These are phyloP conservation scores for Cyphomyrmex costatus DNA, from an alignment of 1,140 invertebrate genomes.

Conservation along the genomic window DNA sequence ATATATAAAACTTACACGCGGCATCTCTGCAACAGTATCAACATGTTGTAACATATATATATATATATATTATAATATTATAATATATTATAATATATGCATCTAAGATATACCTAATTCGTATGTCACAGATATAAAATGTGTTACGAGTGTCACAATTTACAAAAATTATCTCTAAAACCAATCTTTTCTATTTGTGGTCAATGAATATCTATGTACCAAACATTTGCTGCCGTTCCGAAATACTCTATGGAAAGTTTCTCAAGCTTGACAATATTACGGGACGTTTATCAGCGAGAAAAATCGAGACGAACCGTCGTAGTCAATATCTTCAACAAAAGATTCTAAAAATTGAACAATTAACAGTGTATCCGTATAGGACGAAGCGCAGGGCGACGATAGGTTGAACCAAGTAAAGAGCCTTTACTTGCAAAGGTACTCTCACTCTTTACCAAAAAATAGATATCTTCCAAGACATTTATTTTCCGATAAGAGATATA, in stretches of 20 bases:
- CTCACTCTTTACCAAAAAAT: background rate
- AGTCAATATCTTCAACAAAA: constrained; percentile 16
- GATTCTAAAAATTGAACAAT: constrained; percentile 3
- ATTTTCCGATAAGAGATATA: constrained; percentile 11
- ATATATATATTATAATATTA: constrained; percentile 34
- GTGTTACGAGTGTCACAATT: constrained; percentile 57
- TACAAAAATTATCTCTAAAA: constrained; percentile 63
- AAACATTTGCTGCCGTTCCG: background rate
- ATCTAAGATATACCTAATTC: constrained; percentile 49
- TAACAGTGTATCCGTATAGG: background rate
- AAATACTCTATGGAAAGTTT: constrained; percentile 6
- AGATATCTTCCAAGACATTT: constrained; percentile 15
- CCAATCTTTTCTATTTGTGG: constrained; percentile 66
- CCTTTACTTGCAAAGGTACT: background rate
- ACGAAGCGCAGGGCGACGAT: constrained; percentile 15
- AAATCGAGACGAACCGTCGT: background rate
- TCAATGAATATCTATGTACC: constrained; percentile 51
- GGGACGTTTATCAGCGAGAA: background rate
- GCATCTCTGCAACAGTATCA: constrained; percentile 32
- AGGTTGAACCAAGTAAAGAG: constrained; percentile 15
- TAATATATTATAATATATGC: constrained; percentile 4
- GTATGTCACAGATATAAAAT: constrained; percentile 71
- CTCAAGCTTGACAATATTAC: background rate
- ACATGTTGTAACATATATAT: constrained; percentile 38
- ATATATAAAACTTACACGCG: constrained; percentile 60